Conservation (phyloP, 2,113 vertebrate genomes). For the Astur gentilis region DNA sequence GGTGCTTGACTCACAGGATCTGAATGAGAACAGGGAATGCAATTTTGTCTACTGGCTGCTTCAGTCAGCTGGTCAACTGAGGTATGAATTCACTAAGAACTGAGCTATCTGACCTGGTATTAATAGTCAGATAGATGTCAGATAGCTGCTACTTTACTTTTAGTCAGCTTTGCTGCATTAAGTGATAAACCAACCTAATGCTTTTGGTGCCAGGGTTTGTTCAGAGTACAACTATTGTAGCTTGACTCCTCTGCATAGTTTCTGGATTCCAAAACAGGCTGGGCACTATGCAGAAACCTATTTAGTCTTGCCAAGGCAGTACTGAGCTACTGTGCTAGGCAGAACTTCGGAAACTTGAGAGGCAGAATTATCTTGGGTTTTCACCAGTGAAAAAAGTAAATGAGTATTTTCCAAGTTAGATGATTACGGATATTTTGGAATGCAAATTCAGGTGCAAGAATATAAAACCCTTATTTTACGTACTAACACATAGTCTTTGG, state of each 20-base stretch:
- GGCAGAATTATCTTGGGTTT: neutral
- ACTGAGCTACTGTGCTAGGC: neutral
- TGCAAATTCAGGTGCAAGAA: neutral
- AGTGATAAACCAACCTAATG: neutral
- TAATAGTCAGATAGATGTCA: neutral
- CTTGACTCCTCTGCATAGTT: neutral
- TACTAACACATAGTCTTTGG: neutral
- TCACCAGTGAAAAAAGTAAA: neutral
- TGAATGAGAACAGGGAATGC: neutral
- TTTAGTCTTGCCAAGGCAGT: neutral
- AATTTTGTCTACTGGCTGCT: neutral
- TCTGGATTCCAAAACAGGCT: neutral
- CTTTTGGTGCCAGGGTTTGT: neutral
- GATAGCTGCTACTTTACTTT: neutral
- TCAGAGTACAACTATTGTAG: neutral
- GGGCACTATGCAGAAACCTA: neutral
- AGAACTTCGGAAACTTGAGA: neutral
- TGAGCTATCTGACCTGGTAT: neutral
- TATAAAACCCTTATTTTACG: neutral
- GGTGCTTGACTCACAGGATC: neutral
- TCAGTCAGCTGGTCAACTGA: neutral
- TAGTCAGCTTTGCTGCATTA: neutral
- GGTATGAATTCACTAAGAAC: neutral
- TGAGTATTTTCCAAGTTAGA: neutral
- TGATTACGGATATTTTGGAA: neutral